Percentiles rank a stretch among this genome's conserved stretches.
Evolutionary conservation across 2,113 vertebrate species (phyloP).

Genomic region (Cynoglossus semilaevis): DNA sequence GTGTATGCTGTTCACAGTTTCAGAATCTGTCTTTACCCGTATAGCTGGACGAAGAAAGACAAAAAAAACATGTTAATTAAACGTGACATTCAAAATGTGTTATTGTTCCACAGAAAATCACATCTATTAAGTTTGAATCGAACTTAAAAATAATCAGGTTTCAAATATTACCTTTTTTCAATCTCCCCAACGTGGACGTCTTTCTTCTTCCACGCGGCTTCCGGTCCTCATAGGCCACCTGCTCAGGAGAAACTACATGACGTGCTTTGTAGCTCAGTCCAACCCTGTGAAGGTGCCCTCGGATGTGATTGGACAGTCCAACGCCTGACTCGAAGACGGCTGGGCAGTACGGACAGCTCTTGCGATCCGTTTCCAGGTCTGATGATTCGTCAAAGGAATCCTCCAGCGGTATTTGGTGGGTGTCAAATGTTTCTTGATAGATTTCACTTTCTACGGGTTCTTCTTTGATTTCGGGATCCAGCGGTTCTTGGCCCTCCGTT

Average conservation of each 20-base stretch:
- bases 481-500: conserved; percentile 52
- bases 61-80: neutral
- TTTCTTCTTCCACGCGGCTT: conserved; percentile 88
- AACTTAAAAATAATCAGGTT: too few relatives aligned
- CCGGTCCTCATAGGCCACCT: conserved; percentile 90
- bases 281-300: conserved; percentile 92
- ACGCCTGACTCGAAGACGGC: conserved; percentile 93
- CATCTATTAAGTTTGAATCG: too few relatives aligned
- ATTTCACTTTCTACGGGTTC: conserved; percentile 70
- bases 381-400: conserved; percentile 57
- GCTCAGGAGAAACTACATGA: conserved; percentile 88
- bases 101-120: too few relatives aligned
- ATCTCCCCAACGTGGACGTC: conserved; percentile 82
- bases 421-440: conserved; percentile 56
- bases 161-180: conserved; percentile 85
- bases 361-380: conserved; percentile 77
- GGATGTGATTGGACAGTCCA: conserved; percentile 90
- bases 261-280: conserved; percentile 90
- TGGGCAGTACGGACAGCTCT: conserved; percentile 91
- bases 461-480: conserved; percentile 66
- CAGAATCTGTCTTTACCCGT: conserved; percentile 84
- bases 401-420: conserved; percentile 47
- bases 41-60: conserved; percentile 75
- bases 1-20: conserved; percentile 70
- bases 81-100: neutral